Evolutionary conservation across 2,888 invertebrate species (phyloP), one percentile per base, ranked within the genome.

Genomic region (Fragum whitleyi): DNA sequence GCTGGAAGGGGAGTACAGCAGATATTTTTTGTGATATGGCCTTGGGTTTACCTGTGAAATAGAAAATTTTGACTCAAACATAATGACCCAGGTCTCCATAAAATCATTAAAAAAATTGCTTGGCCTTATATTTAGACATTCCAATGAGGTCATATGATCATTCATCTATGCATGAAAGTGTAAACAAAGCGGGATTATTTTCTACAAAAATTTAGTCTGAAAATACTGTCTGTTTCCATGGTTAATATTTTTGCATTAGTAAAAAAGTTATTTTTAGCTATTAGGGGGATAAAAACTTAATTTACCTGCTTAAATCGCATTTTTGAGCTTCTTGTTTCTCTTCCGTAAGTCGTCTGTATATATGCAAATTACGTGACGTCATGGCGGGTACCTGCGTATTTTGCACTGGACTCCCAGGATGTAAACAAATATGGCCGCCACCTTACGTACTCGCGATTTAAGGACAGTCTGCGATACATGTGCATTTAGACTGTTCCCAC

Each of bases 1-100:
- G 19, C 71, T 68, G 26, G 73, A 67, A 23, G 77, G 77, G 3
- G 77, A 77, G 55, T 77, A 80, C n/a, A 53, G 19, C 19, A 53
- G 6, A 19, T 53, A 53, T 21, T n/a, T n/a, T n/a, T n/a, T 42
- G 42, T 16, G 9, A 11, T 9, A 16, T 42, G 11, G 16, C 42
- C 9, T 9, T 7, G 53, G 7, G 53, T 53, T 21, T 11, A n/a
- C n/a, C 19, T 53, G 7, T 16, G 19, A 53, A 53, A 53, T 19
- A 21, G 53, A 53, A n/a, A 21, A 53, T 11, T n/a, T n/a, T 11
- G n/a, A 53, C 7, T n/a, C 53, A n/a, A 21, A 53, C 53, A 53
- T 53, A n/a, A 53, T 7, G 53, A 53, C 19, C 21, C 19, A 53
- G 7, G 53, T 16, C 21, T 11, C 19, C 7, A 21, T n/a, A 53